Evolutionary conservation across 2,888 invertebrate species (phyloP).

Genomic region (Ormyrus nitidulus): DNA sequence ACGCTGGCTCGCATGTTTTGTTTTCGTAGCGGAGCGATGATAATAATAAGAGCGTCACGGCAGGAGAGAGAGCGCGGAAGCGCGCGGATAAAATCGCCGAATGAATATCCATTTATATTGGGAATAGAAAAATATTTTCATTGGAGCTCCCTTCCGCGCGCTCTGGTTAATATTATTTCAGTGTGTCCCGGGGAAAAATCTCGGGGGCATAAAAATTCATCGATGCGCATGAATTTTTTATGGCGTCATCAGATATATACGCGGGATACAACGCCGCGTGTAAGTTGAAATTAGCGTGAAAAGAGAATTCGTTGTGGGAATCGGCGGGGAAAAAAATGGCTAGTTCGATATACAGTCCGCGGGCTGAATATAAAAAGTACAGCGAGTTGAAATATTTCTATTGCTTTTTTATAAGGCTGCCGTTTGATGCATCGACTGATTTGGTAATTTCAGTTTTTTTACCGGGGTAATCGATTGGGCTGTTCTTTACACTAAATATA

Average conservation of each 20-base stretch:
- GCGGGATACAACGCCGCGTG: not conserved
- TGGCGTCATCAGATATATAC: not conserved
- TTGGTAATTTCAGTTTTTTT: no score
- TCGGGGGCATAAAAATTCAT: conserved; percentile 33
- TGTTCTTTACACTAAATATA: no score
- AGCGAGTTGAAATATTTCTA: no score
- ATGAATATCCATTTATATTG: conserved; percentile 21
- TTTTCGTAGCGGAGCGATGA: no score
- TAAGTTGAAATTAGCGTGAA: not conserved
- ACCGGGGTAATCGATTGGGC: no score
- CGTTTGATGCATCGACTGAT: no score
- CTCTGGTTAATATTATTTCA: not conserved
- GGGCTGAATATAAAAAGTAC: no score
- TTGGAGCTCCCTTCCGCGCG: not conserved
- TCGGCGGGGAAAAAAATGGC: no score
- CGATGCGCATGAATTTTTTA: conserved; percentile 33
- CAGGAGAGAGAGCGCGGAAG: not conserved
- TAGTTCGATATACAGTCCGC: no score
- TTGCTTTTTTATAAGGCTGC: no score
- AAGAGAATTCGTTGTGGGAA: no score
- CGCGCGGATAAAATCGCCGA: not conserved
- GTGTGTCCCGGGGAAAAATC: not conserved
- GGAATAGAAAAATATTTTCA: conserved; percentile 20
- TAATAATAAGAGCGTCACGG: conserved; percentile 1
- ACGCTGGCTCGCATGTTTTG: no score